phyloP scores from a whole-genome alignment of 2,113 vertebrate genomes.

The Ranitomeya imitator region DNA sequence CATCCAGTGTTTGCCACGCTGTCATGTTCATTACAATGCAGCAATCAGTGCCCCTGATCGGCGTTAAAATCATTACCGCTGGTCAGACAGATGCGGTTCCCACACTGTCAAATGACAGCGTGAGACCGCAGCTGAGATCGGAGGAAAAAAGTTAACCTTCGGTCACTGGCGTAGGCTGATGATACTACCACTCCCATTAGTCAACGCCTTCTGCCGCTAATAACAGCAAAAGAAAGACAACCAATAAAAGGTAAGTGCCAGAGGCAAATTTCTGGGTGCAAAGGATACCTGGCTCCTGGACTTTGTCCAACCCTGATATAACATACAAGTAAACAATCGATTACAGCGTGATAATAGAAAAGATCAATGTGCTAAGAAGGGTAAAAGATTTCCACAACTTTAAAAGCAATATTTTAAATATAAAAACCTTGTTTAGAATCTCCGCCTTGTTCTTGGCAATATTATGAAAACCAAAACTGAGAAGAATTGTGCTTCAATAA shows the following conservation, averaged over 20 bases:
- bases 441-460: neutral
- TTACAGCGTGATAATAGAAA: neutral
- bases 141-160: too few relatives aligned
- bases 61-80: too few relatives aligned
- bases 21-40: too few relatives aligned
- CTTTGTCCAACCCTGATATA: slow-evolving; percentile 1
- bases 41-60: too few relatives aligned
- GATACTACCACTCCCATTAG: too few relatives aligned
- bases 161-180: too few relatives aligned
- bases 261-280: neutral
- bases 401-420: neutral
- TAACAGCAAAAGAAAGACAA: neutral
- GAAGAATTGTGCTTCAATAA: too few relatives aligned
- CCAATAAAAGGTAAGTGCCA: neutral
- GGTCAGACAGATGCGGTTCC: too few relatives aligned
- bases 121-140: too few relatives aligned
- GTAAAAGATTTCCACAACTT: neutral
- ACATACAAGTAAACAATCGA: neutral
- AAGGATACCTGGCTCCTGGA: neutral
- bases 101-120: too few relatives aligned
- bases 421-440: neutral
- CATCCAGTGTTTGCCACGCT: too few relatives aligned
- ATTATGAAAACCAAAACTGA: neutral
- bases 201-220: too few relatives aligned
- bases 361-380: neutral